Evolutionary conservation across 2,888 invertebrate genomes (phyloP).

Genomic region (Leistus spinibarbis): DNA sequence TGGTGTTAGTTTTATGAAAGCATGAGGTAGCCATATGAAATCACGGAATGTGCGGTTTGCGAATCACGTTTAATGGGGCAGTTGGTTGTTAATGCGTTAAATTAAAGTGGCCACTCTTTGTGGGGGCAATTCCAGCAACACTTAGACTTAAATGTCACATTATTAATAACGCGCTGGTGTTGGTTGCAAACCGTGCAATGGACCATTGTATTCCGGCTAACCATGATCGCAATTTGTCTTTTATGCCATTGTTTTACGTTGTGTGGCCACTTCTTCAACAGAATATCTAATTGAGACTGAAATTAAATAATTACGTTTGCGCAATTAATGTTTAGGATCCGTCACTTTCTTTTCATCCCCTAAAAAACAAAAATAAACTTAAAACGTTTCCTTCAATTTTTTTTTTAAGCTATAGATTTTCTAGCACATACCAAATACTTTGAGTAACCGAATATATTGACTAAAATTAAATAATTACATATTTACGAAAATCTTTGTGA

Average conservation of each 20-base stretch:
- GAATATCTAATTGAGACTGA: conserved; percentile 34
- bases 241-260: conserved; percentile 30
- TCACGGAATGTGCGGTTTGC: not conserved
- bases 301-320: conserved; percentile 33
- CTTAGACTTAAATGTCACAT: conserved; percentile 28
- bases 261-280: conserved; percentile 19
- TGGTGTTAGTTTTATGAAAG: not conserved
- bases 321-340: conserved; percentile 17
- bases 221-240: conserved; percentile 30
- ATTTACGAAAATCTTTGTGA: no score
- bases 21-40: not conserved
- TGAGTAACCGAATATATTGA: no score
- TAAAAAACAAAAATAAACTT: not conserved
- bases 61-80: conserved; percentile 27
- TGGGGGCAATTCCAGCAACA: conserved; percentile 23
- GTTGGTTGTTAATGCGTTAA: conserved; percentile 35
- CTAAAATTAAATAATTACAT: no score
- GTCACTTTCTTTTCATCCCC: not conserved
- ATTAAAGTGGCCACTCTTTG: conserved; percentile 35
- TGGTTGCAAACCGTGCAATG: no score
- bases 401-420: no score
- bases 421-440: no score
- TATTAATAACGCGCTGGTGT: conserved; percentile 33
- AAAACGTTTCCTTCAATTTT: no score
- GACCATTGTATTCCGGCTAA: not conserved